Evolutionary conservation across 2,797 vertebrate species (phyloP), one percentile per base, ranked within the genome.

Genomic region (Enteromius thamalakanensis): DNA sequence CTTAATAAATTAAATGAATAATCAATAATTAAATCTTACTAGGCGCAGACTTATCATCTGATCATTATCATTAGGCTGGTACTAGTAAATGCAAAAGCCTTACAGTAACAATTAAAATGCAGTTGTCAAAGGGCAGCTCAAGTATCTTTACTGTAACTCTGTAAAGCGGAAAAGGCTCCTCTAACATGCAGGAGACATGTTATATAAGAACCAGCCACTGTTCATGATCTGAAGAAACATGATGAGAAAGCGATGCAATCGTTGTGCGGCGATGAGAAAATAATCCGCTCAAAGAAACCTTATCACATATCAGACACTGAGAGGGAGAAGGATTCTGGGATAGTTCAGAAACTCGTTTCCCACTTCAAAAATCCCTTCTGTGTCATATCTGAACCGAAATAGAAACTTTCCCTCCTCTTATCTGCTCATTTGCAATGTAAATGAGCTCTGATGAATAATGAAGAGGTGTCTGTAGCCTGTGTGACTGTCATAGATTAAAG

Each of bases 401-500:
- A 75, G 34, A 78, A 82, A 83, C 29, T 80, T 83, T 80, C 65
- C n/a, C n/a, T 34, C 23, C 19, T 84, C 49, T 78, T 65, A 78
- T 85, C 62, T 85, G 67, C 78, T 83, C 47, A 81, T 88, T 53
- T 86, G 72, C 26, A 75, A 53, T 85, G 77, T 69, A 83, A 83
- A 86, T 85, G 19, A 74, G 26, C 42, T 19, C 75, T 68, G 32
- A 69, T 78, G 65, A 89, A 90, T 85, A 69, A 76, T 47, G 62
- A 82, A 69, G 51, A 74, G 80, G 60, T 72, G 53, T 49, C 69
- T 72, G 58, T 72, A 79, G 60, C 19, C 19, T 71, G 45, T 79
- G 15, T 82, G 78, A 85, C 86, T 86, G 85, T 90, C 88, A 90
- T 80, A 91, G 91, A 85, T 86, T 84, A 88, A 75, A 74, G 53